Base-by-base conservation (phyloP, 2,797 vertebrate species). In the Liparis tanakae region DNA sequence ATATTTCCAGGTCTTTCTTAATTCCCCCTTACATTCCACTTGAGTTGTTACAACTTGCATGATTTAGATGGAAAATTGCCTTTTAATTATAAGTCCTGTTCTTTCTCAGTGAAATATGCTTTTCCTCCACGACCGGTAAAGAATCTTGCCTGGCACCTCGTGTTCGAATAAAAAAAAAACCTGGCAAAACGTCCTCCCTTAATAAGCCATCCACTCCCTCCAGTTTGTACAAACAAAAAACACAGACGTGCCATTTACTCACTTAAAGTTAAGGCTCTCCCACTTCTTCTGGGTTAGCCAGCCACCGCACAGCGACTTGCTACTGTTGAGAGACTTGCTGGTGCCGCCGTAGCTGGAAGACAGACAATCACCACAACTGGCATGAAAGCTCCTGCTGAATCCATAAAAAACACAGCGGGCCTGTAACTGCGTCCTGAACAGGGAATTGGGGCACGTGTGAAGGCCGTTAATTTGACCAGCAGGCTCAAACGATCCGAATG, bases 211-310 rank as follows among this genome's bases (percentile, higher is more conserved):
- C 53, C 70, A 76, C 66, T 76, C 70, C 53, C 39, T 70, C 54
- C 74, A 78, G 53, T 68, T 51, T 54, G 39, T 60, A 63, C 54
- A 67, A 78, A 60, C 12, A 41, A 41, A 13, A 65, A 62, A 80
- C 60, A 80, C 63, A 90, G 74, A 78, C 57, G 60, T 74, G 84
- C 65, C 68, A 70, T 90, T 90, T 82, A 93, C 94, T 89, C 86
- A 95, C 94, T 93, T 94, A 25, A 93, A 91, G 70, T 94, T 85
- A 34, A 94, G 93, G 70, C 87, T 89, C 81, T 91, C 90, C 93
- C 91, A 94, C 81, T 93, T 95, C 80, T 91, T 92, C 78, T 91
- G 80, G 5, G 80, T 86, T 57, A 79, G 63, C 84, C 85, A 87
- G 60, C 82, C 85, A 36, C 81, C 85, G 74, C 94, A 95, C 39